Conservation (phyloP, 2,888 invertebrate species). For the Heteromurus nitidus region DNA sequence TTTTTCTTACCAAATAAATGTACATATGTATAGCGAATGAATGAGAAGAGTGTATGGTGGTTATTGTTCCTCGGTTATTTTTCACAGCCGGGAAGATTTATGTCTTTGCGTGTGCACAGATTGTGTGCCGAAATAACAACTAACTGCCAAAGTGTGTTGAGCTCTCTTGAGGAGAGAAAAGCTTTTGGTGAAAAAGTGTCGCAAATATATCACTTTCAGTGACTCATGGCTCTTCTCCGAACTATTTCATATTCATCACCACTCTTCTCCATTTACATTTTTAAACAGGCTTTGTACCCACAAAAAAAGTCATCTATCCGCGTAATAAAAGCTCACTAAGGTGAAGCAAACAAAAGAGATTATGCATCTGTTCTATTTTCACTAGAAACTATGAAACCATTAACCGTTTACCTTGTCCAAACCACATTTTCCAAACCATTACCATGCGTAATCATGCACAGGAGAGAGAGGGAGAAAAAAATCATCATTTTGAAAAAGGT, state of each 20-base stretch:
- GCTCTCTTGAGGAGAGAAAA: not conserved
- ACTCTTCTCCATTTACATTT: slow-evolving; percentile 40
- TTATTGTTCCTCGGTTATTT: too few species aligned
- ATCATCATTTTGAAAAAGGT: too few species aligned
- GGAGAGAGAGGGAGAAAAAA: slow-evolving; percentile 13
- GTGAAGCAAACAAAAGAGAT: not conserved
- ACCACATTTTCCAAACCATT: slow-evolving; percentile 58
- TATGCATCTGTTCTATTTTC: not conserved
- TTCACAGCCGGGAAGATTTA: too few species aligned
- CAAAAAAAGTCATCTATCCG: slow-evolving; percentile 34
- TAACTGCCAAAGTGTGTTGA: slow-evolving; percentile 45
- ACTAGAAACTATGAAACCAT: slow-evolving; percentile 23
- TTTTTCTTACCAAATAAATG: too few species aligned
- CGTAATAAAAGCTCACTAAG: not conserved
- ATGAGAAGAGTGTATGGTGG: too few species aligned
- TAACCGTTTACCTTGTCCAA: slow-evolving; percentile 39
- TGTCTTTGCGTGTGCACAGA: too few species aligned
- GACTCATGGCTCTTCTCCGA: slow-evolving; percentile 44
- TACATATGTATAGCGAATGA: too few species aligned
- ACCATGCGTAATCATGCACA: slow-evolving; percentile 61
- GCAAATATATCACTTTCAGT: slow-evolving; percentile 50
- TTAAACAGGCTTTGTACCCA: slow-evolving; percentile 36
- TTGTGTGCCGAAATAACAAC: slow-evolving; percentile 5
- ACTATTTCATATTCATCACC: slow-evolving; percentile 51
- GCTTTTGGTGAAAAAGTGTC: slow-evolving; percentile 44